A percentile compares a stretch with the other conserved stretches of the same genome.
Evolutionary conservation across 1,140 invertebrate species (phyloP).

Genomic region (Neodiprion virginianus): DNA sequence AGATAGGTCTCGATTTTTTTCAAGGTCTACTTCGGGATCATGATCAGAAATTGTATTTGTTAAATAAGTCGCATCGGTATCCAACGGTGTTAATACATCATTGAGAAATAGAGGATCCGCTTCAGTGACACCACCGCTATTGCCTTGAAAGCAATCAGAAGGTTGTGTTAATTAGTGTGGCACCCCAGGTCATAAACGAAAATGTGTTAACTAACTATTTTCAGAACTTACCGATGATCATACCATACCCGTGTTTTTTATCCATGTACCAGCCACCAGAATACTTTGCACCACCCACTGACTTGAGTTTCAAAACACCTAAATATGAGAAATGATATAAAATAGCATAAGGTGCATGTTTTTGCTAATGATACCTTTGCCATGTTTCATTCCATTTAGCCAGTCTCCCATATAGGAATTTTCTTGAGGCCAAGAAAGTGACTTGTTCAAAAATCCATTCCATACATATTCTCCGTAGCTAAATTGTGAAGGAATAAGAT

Average conservation of each 20-base stretch:
- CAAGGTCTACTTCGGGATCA: constrained; percentile 34
- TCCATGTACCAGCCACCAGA: constrained; percentile 64
- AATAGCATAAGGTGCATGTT: constrained; percentile 17
- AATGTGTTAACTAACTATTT: too few relatives aligned
- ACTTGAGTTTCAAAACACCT: constrained; percentile 59
- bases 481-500: neutral
- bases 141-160: constrained; percentile 24
- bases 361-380: constrained; percentile 61
- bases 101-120: constrained; percentile 59
- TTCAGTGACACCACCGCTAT: constrained; percentile 60
- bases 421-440: constrained; percentile 58
- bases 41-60: constrained; percentile 2
- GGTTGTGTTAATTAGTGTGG: neutral
- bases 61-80: constrained; percentile 5
- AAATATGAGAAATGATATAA: constrained; percentile 15
- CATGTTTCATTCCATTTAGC: constrained; percentile 57
- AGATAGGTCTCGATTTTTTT: constrained; percentile 34
- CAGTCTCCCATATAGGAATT: constrained; percentile 65
- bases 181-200: too few relatives aligned
- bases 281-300: constrained; percentile 61
- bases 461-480: constrained; percentile 64
- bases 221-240: constrained; percentile 52
- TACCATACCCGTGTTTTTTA: constrained; percentile 64
- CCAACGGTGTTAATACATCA: constrained; percentile 52
- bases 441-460: constrained; percentile 60